Percentiles rank a stretch among this genome's conserved stretches.
phyloP scores from a whole-genome alignment of 2,113 vertebrate species.

The Mus pahari region DNA sequence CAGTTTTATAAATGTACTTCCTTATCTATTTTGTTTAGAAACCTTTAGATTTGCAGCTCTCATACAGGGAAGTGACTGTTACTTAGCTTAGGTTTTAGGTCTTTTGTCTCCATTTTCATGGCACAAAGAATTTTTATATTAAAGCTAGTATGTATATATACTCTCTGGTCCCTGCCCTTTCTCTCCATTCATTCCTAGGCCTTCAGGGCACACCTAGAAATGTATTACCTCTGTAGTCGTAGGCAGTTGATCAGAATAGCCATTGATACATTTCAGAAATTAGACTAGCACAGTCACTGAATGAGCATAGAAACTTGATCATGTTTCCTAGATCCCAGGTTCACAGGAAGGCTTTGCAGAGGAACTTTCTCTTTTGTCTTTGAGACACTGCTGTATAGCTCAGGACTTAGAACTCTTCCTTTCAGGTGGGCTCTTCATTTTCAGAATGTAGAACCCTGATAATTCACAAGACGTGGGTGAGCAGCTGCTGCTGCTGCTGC shows the following conservation, averaged over 20 bases:
- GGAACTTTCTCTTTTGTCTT: background rate
- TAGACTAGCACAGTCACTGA: background rate
- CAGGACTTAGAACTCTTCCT: background rate
- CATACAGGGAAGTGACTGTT: background rate
- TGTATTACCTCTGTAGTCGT: background rate
- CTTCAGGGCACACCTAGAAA: background rate
- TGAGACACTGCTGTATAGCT: background rate
- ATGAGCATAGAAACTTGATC: background rate
- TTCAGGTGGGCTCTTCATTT: background rate
- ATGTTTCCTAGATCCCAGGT: background rate
- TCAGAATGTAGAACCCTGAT: background rate
- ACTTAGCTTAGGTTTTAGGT: background rate
- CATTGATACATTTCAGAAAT: background rate
- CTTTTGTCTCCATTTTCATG: conserved; percentile 46
- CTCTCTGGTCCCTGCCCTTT: background rate
- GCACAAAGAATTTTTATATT: background rate
- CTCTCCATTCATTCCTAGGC: background rate
- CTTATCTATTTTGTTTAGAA: conserved; percentile 25
- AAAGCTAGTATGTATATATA: background rate
- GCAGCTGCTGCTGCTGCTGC: background rate
- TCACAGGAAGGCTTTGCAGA: background rate
- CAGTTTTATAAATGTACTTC: background rate
- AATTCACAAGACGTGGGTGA: background rate
- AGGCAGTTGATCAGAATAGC: background rate
- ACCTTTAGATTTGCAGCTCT: conserved; percentile 50